Base-by-base conservation (phyloP, 2,113 vertebrate genomes). In the Leptobrachium ailaonicum region DNA sequence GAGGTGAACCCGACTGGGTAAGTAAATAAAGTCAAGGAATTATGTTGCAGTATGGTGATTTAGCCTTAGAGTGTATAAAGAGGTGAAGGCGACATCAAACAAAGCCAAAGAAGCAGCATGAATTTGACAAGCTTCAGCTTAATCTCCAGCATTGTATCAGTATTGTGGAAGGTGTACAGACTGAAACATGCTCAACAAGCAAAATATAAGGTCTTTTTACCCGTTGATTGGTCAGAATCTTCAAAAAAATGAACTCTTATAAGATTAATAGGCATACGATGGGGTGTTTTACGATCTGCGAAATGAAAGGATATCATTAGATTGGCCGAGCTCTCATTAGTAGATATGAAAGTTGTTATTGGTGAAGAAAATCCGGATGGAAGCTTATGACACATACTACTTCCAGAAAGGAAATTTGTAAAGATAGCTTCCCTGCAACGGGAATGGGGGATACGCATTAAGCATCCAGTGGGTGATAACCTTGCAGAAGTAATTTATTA, bases 201-300 rank as follows among this genome's bases (percentile, higher is more conserved):
- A 44, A 63, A 76, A 41, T 62, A 32, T 70, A 83, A 68, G 68
- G 66, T 82, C 20, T 85, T 44, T 84, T 89, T 88, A 87, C 85
- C 83, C 83, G 84, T 71, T 83, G 71, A 70, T 32, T 87, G 80
- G 86, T 89, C 85, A 77, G 86, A 79, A 72, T 78, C 85, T 81
- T 87, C 86, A 84, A 88, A 76, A 84, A 90, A 83, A 82, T 87
- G 86, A 87, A 88, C 80, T 72, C 84, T 86, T 76, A 86, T 83
- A 79, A 89, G 82, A 82, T 89, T 86, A 84, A 86, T 86, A 66
- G 83, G 87, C 85, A 84, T 86, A 81, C 83, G 84, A 77, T 84
- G 80, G 67, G 85, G 82, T 83, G 76, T 41, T 83, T 53, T 86
- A 87, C 84, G 85, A 87, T 82, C 87, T 89, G 85, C 86, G 82